Evolutionary conservation across 2,888 invertebrate species (phyloP).

Genomic region (Melanostoma scalare): DNA sequence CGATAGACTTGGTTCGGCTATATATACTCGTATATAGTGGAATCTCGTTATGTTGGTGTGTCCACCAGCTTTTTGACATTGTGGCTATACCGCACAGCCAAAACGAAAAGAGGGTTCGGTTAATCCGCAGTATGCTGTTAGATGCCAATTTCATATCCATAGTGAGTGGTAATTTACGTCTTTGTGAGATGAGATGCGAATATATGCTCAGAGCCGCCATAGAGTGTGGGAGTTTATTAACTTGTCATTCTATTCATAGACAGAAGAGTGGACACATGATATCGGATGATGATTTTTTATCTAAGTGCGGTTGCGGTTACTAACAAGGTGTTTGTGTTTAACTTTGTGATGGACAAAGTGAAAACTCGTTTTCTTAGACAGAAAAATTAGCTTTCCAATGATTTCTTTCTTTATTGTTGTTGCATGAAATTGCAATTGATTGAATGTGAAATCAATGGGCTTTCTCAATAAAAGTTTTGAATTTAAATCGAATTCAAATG

Average conservation of each 20-base stretch:
- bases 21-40: background rate
- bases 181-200: constrained; percentile 67
- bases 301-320: too few species aligned
- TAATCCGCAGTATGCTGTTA: constrained; percentile 64
- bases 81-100: constrained; percentile 22
- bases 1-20: constrained; percentile 24
- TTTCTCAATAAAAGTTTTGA: too few species aligned
- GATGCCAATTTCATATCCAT: constrained; percentile 72
- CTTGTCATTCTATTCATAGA: constrained; percentile 60
- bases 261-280: constrained; percentile 41
- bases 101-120: constrained; percentile 46
- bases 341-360: too few species aligned
- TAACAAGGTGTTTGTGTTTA: too few species aligned
- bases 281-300: background rate
- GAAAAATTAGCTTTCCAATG: too few species aligned
- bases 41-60: constrained; percentile 33
- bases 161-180: constrained; percentile 71
- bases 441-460: too few species aligned
- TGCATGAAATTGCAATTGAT: too few species aligned
- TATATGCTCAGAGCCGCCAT: constrained; percentile 15
- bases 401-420: too few species aligned
- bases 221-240: constrained; percentile 70
- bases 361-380: too few species aligned
- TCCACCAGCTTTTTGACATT: constrained; percentile 52
- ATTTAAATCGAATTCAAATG: too few species aligned